Evolutionary conservation across 1,140 invertebrate species (phyloP), one percentile per base, ranked within the genome.

Genomic region (Sitophilus oryzae): DNA sequence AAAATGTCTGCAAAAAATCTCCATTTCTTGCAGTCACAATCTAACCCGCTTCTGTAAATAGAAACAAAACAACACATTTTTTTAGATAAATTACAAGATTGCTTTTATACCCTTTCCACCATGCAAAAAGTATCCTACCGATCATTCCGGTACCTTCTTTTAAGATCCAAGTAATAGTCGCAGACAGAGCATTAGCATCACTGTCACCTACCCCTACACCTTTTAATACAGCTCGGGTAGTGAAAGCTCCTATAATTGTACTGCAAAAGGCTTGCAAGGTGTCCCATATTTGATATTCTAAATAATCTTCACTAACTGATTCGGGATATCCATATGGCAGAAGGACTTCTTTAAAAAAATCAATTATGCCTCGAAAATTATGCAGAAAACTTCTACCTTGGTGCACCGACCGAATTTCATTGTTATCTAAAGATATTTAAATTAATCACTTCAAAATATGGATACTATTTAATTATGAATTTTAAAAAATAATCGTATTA

Each of bases 81-180:
- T n/a, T n/a, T n/a, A n/a, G n/a, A n/a, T n/a, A n/a, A n/a, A n/a
- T n/a, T n/a, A n/a, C n/a, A n/a, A n/a, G n/a, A 23, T 42, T 42
- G 9, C 8, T 19, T 16, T 35, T 68, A 72, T 77, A 91, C 87
- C 93, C 93, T 76, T 93, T 85, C 72, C 83, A 82, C 86, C 91
- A 97, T 25, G 93, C 89, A 78, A 98, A 98, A 19, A 85, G 46
- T 60, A 98, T 97, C 62, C 87, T 81, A 0, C 93, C 92, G 20
- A 94, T 62, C 79, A 89, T 88, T 15, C 87, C 87, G 66, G 81
- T 83, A n/a, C 86, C 86, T 75, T 88, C 87, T 74, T 95, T 96
- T 8, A 96, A 66, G 15, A 98, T 81, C 95, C 95, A 98, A 5
- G 93, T 94, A 18, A 97, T 75, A 0, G 95, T 91, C n/a, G 96